phyloP scores from a whole-genome alignment of 2,888 invertebrate genomes.

The Caenorhabditis angaria region DNA sequence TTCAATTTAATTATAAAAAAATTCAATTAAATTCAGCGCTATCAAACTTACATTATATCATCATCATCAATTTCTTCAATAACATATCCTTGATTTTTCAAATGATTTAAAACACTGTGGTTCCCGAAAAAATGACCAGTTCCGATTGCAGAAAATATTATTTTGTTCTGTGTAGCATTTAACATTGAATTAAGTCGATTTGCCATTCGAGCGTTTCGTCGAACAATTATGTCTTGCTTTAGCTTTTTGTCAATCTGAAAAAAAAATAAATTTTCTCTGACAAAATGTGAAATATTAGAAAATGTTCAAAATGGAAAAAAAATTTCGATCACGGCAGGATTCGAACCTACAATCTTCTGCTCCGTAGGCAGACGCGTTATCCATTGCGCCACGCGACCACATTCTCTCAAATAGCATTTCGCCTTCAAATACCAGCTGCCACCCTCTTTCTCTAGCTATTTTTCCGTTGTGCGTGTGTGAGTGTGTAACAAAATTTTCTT shows the following conservation, averaged over 20 bases:
- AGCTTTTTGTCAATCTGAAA: constrained; percentile 75
- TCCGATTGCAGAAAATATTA: constrained; percentile 77
- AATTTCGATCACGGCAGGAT: constrained; percentile 67
- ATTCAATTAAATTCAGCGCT: neutral
- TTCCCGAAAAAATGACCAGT: constrained; percentile 73
- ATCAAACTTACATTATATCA: constrained; percentile 37
- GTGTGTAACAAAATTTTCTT: neutral
- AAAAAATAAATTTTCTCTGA: too few relatives aligned
- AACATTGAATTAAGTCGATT: constrained; percentile 74
- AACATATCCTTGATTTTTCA: constrained; percentile 38
- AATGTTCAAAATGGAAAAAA: constrained; percentile 3
- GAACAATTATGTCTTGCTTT: constrained; percentile 75
- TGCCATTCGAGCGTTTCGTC: constrained; percentile 76
- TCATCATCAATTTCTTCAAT: constrained; percentile 35
- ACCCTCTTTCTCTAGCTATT: neutral
- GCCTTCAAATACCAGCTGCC: neutral
- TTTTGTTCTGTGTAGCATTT: constrained; percentile 73
- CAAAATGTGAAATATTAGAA: too few relatives aligned
- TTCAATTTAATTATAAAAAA: constrained; percentile 1
- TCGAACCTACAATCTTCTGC: constrained; percentile 73
- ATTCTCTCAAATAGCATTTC: neutral
- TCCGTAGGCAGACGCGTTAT: constrained; percentile 73
- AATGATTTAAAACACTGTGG: constrained; percentile 44
- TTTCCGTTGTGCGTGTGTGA: too few relatives aligned
- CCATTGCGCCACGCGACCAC: constrained; percentile 67